phyloP scores from a whole-genome alignment of 2,113 vertebrate genomes.

The Choloepus hoffmanni region DNA sequence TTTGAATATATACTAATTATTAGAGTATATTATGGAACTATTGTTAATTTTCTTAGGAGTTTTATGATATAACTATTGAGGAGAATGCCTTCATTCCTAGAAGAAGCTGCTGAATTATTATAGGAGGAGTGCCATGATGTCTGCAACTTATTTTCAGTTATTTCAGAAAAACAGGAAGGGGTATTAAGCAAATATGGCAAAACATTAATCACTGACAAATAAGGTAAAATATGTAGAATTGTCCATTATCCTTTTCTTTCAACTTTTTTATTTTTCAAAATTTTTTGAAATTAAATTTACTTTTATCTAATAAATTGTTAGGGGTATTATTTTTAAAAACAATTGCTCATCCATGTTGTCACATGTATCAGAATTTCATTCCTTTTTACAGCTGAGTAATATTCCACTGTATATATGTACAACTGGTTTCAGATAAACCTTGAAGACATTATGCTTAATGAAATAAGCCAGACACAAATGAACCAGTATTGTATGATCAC shows the following conservation, averaged over 20 bases:
- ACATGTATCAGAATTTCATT: too few relatives aligned
- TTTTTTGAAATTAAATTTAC: not conserved
- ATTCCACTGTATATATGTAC: too few relatives aligned
- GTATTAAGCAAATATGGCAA: not conserved
- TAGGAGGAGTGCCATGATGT: rapidly evolving
- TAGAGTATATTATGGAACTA: not conserved
- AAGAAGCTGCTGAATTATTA: not conserved
- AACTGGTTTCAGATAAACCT: too few relatives aligned
- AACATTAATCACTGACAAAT: not conserved
- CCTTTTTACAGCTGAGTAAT: too few relatives aligned
- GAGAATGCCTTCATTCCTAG: not conserved
- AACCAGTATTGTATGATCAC: too few relatives aligned
- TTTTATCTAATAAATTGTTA: not conserved
- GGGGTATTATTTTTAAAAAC: not conserved
- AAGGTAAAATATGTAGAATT: not conserved
- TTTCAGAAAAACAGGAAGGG: not conserved
- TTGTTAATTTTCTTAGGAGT: not conserved
- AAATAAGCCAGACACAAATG: too few relatives aligned
- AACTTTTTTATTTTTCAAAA: not conserved
- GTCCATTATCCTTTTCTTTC: not conserved
- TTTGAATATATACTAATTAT: not conserved
- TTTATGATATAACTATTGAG: not conserved
- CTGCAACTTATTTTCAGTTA: not conserved
- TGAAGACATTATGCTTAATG: too few relatives aligned
- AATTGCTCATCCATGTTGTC: not conserved